These are phyloP conservation scores for Andrena minutula DNA, from an alignment of 2,888 invertebrate species.

Conservation along the genomic window DNA sequence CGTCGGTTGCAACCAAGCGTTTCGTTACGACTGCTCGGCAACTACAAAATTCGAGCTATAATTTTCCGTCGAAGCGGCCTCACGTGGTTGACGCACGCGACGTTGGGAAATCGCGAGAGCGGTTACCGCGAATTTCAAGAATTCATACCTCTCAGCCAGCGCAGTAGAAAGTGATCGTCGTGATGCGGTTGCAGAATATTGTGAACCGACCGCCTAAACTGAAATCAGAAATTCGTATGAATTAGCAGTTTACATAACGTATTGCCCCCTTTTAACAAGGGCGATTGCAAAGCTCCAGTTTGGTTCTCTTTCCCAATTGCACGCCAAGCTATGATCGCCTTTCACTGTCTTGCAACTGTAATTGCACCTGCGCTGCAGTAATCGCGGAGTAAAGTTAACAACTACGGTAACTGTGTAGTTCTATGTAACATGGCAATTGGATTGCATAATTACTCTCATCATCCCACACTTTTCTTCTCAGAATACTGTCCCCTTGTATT, in stretches of 20 bases:
- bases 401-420: no score
- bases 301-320: not conserved
- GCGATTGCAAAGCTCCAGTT: no score
- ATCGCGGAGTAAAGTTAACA: no score
- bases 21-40: not conserved
- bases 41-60: not conserved
- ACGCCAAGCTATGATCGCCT: no score
- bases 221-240: conserved; percentile 84
- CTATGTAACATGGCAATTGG: no score
- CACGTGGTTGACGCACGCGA: not conserved
- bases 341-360: no score
- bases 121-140: conserved; percentile 30
- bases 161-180: conserved; percentile 91
- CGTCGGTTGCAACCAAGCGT: not conserved
- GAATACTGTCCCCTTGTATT: no score
- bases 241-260: not conserved
- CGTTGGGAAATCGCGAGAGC: conserved; percentile 8
- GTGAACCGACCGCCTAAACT: conserved; percentile 91
- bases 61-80: not conserved
- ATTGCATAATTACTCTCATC: no score
- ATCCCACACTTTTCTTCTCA: no score
- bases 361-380: no score
- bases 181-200: conserved; percentile 90
- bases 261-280: not conserved
- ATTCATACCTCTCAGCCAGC: conserved; percentile 92